A percentile compares a stretch with the other conserved stretches of the same genome.
Evolutionary conservation across 2,113 vertebrate genomes (phyloP).

Genomic region (Heteronetta atricapilla): DNA sequence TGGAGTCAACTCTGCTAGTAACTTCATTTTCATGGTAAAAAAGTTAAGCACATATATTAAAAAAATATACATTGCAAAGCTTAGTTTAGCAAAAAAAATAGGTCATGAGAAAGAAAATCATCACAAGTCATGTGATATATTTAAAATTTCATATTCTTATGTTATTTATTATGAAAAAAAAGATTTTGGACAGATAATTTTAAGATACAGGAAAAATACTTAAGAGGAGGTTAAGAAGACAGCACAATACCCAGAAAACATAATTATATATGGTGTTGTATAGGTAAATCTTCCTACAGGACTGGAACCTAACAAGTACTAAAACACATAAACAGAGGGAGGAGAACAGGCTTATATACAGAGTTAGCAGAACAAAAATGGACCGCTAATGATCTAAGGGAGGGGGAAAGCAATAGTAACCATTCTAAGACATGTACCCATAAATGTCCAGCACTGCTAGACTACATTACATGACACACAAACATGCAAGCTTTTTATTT

Average conservation of each 20-base stretch:
- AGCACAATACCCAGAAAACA: not conserved
- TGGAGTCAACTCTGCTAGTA: not conserved
- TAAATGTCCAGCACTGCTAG: not conserved
- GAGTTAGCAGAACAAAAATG: not conserved
- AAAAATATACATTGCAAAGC: not conserved
- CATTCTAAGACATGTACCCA: not conserved
- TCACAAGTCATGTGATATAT: not conserved
- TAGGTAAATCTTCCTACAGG: not conserved
- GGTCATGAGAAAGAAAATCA: not conserved
- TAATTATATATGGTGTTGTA: not conserved
- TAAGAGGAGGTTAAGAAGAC: not conserved
- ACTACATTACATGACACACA: not conserved
- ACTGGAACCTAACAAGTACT: not conserved
- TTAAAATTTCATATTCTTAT: not conserved
- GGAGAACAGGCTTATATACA: not conserved
- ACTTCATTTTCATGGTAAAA: not conserved
- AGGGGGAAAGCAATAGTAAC: not conserved
- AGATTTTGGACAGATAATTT: not conserved
- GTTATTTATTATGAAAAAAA: not conserved
- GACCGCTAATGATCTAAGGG: not conserved
- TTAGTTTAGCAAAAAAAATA: not conserved
- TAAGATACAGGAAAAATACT: not conserved
- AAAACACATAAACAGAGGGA: not conserved
- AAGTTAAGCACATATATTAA: not conserved
- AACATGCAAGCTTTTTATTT: not conserved